Conservation (phyloP, 2,113 vertebrate species). For the Eulemur rufifrons region DNA sequence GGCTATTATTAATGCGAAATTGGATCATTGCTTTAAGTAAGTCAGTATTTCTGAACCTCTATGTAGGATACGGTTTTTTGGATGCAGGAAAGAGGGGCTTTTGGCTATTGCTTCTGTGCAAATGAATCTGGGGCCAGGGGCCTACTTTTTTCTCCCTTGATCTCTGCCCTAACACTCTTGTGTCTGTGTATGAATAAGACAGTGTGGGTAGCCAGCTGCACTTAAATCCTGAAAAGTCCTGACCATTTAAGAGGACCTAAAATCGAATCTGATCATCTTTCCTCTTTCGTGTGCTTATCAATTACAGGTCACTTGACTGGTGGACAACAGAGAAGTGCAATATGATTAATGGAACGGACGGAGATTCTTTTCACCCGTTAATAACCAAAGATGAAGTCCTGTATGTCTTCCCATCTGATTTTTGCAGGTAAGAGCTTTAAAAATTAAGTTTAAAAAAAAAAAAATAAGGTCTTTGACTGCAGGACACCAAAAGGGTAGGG, state of each 20-base stretch:
- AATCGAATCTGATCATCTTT: not conserved
- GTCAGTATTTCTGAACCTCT: not conserved
- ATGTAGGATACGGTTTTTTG: not conserved
- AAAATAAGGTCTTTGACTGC: not conserved
- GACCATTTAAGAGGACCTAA: not conserved
- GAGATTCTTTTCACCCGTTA: conserved; percentile 93
- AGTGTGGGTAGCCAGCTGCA: not conserved
- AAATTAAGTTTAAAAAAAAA: not conserved
- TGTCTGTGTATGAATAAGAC: not conserved
- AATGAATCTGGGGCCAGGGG: not conserved
- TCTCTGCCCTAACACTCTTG: not conserved
- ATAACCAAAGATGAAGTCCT: conserved; percentile 90
- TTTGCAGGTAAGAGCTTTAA: conserved; percentile 91
- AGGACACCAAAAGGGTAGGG: not conserved
- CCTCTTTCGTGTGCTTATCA: not conserved
- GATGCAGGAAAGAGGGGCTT: not conserved
- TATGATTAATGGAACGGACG: conserved; percentile 98
- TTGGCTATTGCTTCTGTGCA: not conserved
- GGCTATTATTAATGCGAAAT: not conserved
- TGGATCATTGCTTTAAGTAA: not conserved
- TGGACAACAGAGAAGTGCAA: conserved; percentile 93
- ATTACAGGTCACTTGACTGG: conserved; percentile 89
- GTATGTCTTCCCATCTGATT: conserved; percentile 95
- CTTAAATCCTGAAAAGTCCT: not conserved
- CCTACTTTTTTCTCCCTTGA: not conserved